A percentile compares a stretch with the other conserved stretches of the same genome.
These are phyloP conservation scores for Oscheius onirici DNA, from an alignment of 2,888 invertebrate species.

Conservation along the genomic window DNA sequence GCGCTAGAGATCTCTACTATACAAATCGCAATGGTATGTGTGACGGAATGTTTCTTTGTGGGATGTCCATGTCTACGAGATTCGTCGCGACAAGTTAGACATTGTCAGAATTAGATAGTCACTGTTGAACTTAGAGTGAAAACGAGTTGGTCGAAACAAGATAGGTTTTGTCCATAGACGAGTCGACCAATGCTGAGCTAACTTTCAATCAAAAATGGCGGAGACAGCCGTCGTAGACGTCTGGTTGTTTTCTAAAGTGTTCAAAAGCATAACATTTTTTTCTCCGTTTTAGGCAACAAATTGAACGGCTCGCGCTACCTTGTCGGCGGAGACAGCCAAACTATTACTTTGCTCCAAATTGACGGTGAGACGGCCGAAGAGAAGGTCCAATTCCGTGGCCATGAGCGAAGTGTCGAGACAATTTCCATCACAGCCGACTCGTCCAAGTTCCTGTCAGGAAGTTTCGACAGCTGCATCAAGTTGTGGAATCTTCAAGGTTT, in stretches of 20 bases:
- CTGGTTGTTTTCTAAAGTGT: background rate
- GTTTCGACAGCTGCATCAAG: slow-evolving; percentile 74
- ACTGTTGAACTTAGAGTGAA: no score
- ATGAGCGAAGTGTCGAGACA: slow-evolving; percentile 90
- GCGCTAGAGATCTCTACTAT: no score
- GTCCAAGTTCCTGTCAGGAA: slow-evolving; percentile 73
- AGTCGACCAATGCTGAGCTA: no score
- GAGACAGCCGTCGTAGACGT: no score
- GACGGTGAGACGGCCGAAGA: background rate
- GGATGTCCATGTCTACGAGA: no score
- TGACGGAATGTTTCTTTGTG: no score
- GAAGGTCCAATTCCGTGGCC: slow-evolving; percentile 80
- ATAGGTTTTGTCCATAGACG: no score
- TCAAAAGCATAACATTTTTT: background rate
- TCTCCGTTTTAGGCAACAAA: slow-evolving; percentile 28
- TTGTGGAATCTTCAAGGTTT: slow-evolving; percentile 72
- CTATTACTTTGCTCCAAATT: slow-evolving; percentile 48
- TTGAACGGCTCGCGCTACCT: slow-evolving; percentile 41
- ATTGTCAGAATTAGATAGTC: no score
- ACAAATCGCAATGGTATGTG: no score
- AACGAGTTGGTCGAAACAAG: no score
- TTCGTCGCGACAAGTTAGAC: no score
- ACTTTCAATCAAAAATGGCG: no score
- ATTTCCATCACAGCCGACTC: slow-evolving; percentile 82
- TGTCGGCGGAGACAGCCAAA: slow-evolving; percentile 63